phyloP scores from a whole-genome alignment of 2,113 vertebrate species.

The Sturnira hondurensis region DNA sequence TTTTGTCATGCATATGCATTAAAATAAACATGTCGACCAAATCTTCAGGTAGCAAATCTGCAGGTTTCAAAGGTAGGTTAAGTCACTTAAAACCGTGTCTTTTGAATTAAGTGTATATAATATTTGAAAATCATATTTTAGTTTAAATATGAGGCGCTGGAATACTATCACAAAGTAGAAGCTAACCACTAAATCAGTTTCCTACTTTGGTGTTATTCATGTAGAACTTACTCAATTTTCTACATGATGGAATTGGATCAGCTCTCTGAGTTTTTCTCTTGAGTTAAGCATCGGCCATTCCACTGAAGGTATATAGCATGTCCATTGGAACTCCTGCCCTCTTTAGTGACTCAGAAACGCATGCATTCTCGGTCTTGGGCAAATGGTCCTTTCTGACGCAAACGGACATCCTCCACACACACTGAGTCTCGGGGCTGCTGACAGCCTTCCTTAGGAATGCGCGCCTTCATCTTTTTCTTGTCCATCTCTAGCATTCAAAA shows the following conservation, averaged over 20 bases:
- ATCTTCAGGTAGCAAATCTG: background rate
- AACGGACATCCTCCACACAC: background rate
- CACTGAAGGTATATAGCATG: background rate
- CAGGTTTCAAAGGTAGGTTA: background rate
- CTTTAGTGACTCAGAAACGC: background rate
- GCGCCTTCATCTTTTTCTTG: background rate
- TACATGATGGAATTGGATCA: background rate
- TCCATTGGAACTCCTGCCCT: background rate
- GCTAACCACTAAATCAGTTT: background rate
- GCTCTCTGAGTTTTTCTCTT: background rate
- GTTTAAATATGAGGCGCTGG: background rate
- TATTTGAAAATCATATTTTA: background rate
- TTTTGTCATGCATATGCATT: background rate
- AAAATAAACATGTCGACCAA: background rate
- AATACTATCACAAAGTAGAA: background rate
- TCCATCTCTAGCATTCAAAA: background rate
- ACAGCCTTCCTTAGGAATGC: background rate
- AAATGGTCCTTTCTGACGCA: background rate
- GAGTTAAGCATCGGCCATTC: background rate
- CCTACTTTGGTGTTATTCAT: background rate
- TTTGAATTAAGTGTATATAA: background rate
- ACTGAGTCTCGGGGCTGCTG: background rate
- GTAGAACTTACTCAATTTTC: background rate
- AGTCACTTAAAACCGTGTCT: background rate
- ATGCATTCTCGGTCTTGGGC: background rate